These are phyloP conservation scores for Damaliscus lunatus DNA, from an alignment of 2,113 vertebrate genomes.

Conservation along the genomic window DNA sequence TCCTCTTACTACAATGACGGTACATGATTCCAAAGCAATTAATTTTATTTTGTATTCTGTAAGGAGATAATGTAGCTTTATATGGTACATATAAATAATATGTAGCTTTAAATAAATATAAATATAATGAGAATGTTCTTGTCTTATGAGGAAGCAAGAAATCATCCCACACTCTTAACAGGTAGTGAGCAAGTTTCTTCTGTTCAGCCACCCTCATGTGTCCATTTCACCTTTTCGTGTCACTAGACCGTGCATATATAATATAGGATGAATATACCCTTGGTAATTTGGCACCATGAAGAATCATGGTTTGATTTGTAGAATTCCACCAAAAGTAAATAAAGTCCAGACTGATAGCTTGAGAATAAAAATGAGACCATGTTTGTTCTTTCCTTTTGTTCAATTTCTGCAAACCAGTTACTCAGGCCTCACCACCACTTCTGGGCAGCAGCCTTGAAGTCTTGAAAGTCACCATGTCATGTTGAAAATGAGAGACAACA, in stretches of 20 bases:
- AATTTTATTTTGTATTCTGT: neutral
- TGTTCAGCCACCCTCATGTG: accelerated
- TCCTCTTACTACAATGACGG: neutral
- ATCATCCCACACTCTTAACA: neutral
- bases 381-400: constrained; percentile 38
- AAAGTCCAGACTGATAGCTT: neutral
- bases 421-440: neutral
- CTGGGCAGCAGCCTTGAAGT: constrained; percentile 43
- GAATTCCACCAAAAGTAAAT: neutral
- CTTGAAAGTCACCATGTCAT: constrained; percentile 45
- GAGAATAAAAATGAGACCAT: neutral
- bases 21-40: neutral
- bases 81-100: neutral
- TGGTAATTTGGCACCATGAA: neutral
- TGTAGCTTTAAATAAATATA: neutral
- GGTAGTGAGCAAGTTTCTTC: neutral
- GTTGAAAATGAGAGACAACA: constrained; percentile 49
- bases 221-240: neutral
- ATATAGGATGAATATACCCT: neutral
- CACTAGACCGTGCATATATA: accelerated
- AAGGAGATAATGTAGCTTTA: neutral
- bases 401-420: constrained; percentile 44
- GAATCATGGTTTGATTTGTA: neutral
- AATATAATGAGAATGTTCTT: neutral
- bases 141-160: neutral